These are phyloP conservation scores for Leptoclinus maculatus DNA, from an alignment of 2,797 vertebrate genomes.

Conservation along the genomic window DNA sequence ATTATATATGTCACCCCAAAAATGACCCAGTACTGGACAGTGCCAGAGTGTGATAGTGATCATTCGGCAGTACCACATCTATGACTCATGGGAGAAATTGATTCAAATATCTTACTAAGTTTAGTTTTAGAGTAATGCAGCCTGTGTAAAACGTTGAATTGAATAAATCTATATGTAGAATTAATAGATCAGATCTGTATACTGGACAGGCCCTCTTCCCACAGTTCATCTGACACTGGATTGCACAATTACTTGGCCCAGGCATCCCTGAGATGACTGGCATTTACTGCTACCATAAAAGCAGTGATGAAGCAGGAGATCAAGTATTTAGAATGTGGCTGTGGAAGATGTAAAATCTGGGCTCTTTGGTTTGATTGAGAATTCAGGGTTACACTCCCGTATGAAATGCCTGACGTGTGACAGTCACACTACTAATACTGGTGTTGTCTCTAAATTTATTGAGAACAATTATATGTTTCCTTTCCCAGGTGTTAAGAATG, in stretches of 20 bases:
- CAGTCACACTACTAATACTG: not conserved
- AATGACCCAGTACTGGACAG: not conserved
- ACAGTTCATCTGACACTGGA: not conserved
- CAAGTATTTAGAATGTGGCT: constrained; percentile 1
- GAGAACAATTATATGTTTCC: not conserved
- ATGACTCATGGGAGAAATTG: not conserved
- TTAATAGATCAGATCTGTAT: not conserved
- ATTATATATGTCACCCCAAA: not conserved
- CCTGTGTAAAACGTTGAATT: not conserved
- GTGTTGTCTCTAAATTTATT: not conserved
- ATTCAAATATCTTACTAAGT: not conserved
- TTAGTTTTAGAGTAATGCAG: not conserved
- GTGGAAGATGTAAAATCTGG: not conserved
- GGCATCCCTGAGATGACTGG: not conserved
- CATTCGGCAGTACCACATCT: not conserved
- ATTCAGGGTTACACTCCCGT: not conserved
- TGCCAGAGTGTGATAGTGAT: not conserved
- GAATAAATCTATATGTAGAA: not conserved
- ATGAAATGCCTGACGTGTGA: not conserved
- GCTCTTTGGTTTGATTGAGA: not conserved
- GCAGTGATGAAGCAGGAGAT: not conserved
- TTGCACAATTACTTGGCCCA: not conserved
- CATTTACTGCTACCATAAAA: not conserved
- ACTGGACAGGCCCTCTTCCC: not conserved
- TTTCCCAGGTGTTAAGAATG: constrained; percentile 95